Percentiles rank a stretch among this genome's conserved stretches.
Conservation (phyloP, 2,888 invertebrate species). For the Thymelicus lineola region DNA sequence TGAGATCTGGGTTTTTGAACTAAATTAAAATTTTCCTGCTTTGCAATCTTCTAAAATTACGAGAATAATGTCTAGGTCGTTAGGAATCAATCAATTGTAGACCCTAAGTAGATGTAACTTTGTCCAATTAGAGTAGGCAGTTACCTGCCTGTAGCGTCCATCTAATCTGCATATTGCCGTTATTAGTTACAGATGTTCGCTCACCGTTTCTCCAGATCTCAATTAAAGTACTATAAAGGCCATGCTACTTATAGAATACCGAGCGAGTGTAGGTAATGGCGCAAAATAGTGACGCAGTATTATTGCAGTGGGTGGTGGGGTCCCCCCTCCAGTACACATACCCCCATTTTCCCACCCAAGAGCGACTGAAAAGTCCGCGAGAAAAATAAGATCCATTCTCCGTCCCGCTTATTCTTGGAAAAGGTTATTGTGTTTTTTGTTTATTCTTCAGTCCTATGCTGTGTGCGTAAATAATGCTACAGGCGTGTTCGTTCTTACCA, state of each 20-base stretch:
- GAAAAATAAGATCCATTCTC: slow-evolving; percentile 85
- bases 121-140: slow-evolving; percentile 13
- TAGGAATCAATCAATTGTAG: not conserved
- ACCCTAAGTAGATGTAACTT: slow-evolving; percentile 5
- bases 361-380: slow-evolving; percentile 85
- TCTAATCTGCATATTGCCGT: slow-evolving; percentile 32
- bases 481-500: slow-evolving; percentile 10
- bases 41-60: too few relatives aligned
- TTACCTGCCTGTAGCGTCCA: slow-evolving; percentile 17
- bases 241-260: slow-evolving; percentile 83
- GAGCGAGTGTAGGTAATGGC: slow-evolving; percentile 86
- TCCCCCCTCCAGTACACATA: slow-evolving; percentile 54
- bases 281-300: slow-evolving; percentile 87
- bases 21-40: too few relatives aligned
- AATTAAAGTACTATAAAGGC: slow-evolving; percentile 62
- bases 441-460: slow-evolving; percentile 63
- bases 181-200: slow-evolving; percentile 32
- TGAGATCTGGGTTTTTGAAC: too few relatives aligned
- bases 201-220: slow-evolving; percentile 17
- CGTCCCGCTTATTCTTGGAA: slow-evolving; percentile 83
- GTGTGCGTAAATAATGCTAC: slow-evolving; percentile 71
- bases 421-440: slow-evolving; percentile 81
- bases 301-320: slow-evolving; percentile 80
- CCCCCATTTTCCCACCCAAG: slow-evolving; percentile 61
- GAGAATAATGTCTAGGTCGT: not conserved